Percentiles rank a stretch among this genome's conserved stretches.
phyloP scores from a whole-genome alignment of 2,797 vertebrate species.

The Hypotaenidia philippensis region DNA sequence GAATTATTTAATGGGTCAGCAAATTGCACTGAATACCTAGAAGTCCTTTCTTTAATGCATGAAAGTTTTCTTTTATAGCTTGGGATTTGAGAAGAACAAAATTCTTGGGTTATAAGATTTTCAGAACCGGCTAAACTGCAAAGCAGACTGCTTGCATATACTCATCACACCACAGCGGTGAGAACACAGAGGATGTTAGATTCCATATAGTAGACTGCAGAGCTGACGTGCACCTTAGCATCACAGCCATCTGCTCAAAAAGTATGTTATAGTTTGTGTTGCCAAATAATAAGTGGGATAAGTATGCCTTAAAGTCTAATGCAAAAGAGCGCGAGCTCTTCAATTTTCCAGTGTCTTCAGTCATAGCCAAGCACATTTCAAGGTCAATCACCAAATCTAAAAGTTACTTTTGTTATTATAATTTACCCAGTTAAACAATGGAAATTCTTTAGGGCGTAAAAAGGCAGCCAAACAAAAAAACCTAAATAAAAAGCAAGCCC shows the following conservation, averaged over 20 bases:
- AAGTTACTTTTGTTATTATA: background rate
- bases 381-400: background rate
- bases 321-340: background rate
- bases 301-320: background rate
- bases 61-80: background rate
- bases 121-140: background rate
- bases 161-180: accelerated
- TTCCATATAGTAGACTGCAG: background rate
- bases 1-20: background rate
- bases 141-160: background rate
- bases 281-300: background rate
- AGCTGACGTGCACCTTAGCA: background rate
- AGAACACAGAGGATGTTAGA: background rate
- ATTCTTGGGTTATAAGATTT: background rate
- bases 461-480: too few species aligned
- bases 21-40: background rate
- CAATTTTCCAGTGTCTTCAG: background rate
- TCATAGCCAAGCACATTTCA: background rate
- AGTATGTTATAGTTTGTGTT: background rate
- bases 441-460: background rate
- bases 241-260: background rate
- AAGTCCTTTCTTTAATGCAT: background rate
- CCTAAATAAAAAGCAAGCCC: background rate
- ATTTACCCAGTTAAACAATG: background rate
- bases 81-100: background rate